Evolutionary conservation across 30 jellyfish, hydroid and myxozoan genomes (phyloP).

Genomic region (Turritopsis rubra): DNA sequence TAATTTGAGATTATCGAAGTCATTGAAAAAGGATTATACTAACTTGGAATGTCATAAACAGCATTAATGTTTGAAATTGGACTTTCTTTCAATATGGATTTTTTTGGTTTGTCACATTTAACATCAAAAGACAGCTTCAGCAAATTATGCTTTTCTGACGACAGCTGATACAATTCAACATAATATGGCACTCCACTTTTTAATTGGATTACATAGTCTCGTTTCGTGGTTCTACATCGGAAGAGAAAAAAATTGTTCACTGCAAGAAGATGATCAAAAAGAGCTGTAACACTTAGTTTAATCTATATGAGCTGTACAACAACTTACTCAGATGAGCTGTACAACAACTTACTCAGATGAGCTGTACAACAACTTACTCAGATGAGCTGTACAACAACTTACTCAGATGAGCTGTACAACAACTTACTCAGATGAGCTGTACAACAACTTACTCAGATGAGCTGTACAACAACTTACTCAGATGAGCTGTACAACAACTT

Average conservation of each 20-base stretch:
- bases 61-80: conserved; percentile 43
- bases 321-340: too few relatives aligned
- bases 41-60: conserved; percentile 61
- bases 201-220: not conserved
- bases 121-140: conserved; percentile 43
- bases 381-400: too few relatives aligned
- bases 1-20: too few relatives aligned
- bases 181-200: conserved; percentile 64
- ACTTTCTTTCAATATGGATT: conserved; percentile 30
- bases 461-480: not conserved
- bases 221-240: not conserved
- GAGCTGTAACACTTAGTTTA: too few relatives aligned
- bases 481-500: not conserved
- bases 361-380: too few relatives aligned
- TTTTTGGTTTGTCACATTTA: conserved; percentile 38
- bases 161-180: conserved; percentile 59
- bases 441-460: too few relatives aligned
- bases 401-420: too few relatives aligned
- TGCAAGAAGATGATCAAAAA: not conserved
- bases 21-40: conserved; percentile 13
- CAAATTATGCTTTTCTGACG: conserved; percentile 42
- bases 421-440: too few relatives aligned
- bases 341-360: too few relatives aligned
- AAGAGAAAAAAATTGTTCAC: not conserved
- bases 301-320: too few relatives aligned